phyloP scores from a whole-genome alignment of 2,113 vertebrate genomes.

The Xenopus borealis region DNA sequence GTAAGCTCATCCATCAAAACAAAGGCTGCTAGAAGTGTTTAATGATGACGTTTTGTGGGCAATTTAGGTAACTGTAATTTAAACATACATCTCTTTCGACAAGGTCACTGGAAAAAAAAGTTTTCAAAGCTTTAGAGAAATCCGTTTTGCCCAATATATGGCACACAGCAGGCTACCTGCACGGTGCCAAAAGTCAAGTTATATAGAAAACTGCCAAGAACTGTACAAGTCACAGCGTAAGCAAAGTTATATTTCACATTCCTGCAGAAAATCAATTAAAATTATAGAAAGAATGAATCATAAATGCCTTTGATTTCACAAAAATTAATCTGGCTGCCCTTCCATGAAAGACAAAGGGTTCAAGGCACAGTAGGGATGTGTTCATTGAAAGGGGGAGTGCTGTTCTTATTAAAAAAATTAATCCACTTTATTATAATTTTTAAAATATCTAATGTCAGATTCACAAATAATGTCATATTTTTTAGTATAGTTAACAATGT shows the following conservation, averaged over 20 bases:
- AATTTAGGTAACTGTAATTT: slow-evolving; percentile 37
- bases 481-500: no score
- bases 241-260: slow-evolving; percentile 33
- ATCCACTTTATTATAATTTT: no score
- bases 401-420: no score
- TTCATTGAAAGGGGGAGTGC: background rate
- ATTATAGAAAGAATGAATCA: slow-evolving; percentile 38
- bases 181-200: slow-evolving; percentile 40
- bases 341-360: slow-evolving; percentile 2
- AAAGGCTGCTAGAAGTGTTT: slow-evolving; percentile 9
- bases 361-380: background rate
- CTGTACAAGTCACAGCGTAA: slow-evolving; percentile 29
- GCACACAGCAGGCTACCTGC: slow-evolving; percentile 32
- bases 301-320: slow-evolving; percentile 13
- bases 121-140: slow-evolving; percentile 43
- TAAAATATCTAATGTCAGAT: no score
- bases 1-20: slow-evolving; percentile 23
- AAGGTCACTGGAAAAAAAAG: slow-evolving; percentile 31
- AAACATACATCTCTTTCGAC: slow-evolving; percentile 35
- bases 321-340: slow-evolving; percentile 32
- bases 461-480: no score
- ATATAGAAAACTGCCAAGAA: slow-evolving; percentile 35
- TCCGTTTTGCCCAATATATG: slow-evolving; percentile 43
- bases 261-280: slow-evolving; percentile 43
- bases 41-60: slow-evolving; percentile 35